Conservation (phyloP, 2,888 invertebrate genomes). For the Criorhina ranunculi region DNA sequence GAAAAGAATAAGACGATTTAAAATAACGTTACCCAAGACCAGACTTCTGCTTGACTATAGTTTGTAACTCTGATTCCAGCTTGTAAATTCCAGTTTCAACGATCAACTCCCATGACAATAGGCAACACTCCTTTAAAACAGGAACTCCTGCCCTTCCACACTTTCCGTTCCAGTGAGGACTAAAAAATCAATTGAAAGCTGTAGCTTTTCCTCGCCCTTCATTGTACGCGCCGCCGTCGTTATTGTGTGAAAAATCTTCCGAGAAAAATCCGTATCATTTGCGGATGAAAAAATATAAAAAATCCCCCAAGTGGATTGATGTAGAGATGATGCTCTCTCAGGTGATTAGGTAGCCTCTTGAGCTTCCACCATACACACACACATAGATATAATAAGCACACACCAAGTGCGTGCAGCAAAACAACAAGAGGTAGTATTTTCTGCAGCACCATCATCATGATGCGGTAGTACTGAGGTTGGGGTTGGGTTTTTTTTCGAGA, state of each 20-base stretch:
- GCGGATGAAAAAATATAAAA: conserved; percentile 37
- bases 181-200: conserved; percentile 40
- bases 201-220: conserved; percentile 10
- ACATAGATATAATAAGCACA: conserved; percentile 47
- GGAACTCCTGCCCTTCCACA: background rate
- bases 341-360: conserved; percentile 61
- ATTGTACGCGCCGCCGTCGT: conserved; percentile 14
- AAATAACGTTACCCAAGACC: too few relatives aligned
- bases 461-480: background rate
- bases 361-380: conserved; percentile 12
- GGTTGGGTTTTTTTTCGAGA: conserved; percentile 27
- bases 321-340: conserved; percentile 47
- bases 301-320: conserved; percentile 48
- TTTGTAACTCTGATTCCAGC: too few relatives aligned
- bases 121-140: conserved; percentile 15
- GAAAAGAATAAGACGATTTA: too few relatives aligned
- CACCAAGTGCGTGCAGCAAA: conserved; percentile 53
- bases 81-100: background rate
- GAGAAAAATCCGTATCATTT: conserved; percentile 54
- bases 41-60: too few relatives aligned
- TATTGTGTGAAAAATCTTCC: conserved; percentile 51
- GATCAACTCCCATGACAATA: background rate
- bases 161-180: conserved; percentile 13
- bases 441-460: background rate
- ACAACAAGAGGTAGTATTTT: conserved; percentile 20